A percentile compares a stretch with the other conserved stretches of the same genome.
These are phyloP conservation scores for Asobara japonica DNA, from an alignment of 1,140 invertebrate genomes.

Conservation along the genomic window DNA sequence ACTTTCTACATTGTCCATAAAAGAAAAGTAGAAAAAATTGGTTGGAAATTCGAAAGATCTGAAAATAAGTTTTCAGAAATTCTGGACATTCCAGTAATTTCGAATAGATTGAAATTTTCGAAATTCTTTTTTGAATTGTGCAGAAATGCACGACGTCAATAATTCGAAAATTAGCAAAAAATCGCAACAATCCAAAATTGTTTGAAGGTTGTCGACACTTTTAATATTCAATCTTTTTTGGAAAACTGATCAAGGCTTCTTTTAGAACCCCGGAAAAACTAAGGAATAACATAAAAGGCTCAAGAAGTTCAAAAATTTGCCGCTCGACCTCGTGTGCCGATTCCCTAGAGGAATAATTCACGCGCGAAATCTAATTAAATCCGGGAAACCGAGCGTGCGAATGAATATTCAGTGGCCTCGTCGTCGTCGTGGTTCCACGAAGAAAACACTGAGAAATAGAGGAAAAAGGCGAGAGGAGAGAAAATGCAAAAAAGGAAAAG, in stretches of 20 bases:
- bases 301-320: not conserved
- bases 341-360: constrained; percentile 27
- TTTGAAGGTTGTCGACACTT: too few relatives aligned
- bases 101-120: too few relatives aligned
- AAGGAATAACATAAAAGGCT: too few relatives aligned
- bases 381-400: constrained; percentile 28
- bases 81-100: too few relatives aligned
- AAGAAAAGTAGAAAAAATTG: too few relatives aligned
- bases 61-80: not conserved
- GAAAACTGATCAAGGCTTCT: not conserved
- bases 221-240: too few relatives aligned
- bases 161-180: too few relatives aligned
- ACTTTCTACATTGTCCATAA: not conserved
- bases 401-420: constrained; percentile 32
- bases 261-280: not conserved
- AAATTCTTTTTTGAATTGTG: too few relatives aligned
- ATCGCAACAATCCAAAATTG: too few relatives aligned
- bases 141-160: too few relatives aligned
- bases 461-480: constrained; percentile 15
- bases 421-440: not conserved
- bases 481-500: constrained; percentile 17
- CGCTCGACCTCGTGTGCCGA: not conserved
- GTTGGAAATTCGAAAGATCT: too few relatives aligned
- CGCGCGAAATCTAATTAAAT: constrained; percentile 33
- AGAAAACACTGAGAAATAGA: not conserved